Evolutionary conservation across 2,888 invertebrate species (phyloP).

Genomic region (Agrilus biguttatus): DNA sequence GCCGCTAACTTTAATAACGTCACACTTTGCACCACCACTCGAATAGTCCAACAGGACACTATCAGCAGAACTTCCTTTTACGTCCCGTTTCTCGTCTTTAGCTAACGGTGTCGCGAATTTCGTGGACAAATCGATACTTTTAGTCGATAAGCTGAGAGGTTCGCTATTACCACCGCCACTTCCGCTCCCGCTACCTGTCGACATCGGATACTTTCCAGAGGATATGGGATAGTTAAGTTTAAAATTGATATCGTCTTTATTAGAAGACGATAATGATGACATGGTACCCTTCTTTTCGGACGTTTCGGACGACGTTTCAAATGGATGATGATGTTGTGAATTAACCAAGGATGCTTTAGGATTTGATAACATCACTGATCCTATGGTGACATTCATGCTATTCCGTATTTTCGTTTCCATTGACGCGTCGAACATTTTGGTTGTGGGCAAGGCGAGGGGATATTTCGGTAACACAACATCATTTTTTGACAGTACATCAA

Average conservation of each 20-base stretch:
- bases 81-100: slow-evolving; percentile 23
- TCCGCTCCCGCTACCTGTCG: slow-evolving; percentile 1
- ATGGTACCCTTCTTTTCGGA: slow-evolving; percentile 18
- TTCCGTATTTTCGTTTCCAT: slow-evolving; percentile 25
- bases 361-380: slow-evolving; percentile 7
- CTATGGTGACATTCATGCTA: slow-evolving; percentile 16
- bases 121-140: slow-evolving; percentile 32
- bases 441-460: slow-evolving; percentile 20
- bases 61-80: slow-evolving; percentile 16
- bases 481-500: slow-evolving; percentile 22
- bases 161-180: slow-evolving; percentile 9
- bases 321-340: slow-evolving; percentile 4
- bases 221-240: slow-evolving; percentile 18
- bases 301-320: slow-evolving; percentile 8
- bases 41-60: slow-evolving; percentile 56
- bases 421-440: slow-evolving; percentile 24
- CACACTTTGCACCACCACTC: slow-evolving; percentile 17
- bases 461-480: slow-evolving; percentile 21
- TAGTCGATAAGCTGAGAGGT: slow-evolving; percentile 22
- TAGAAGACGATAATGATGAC: slow-evolving; percentile 14
- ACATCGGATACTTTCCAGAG: slow-evolving; percentile 18
- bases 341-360: slow-evolving; percentile 7
- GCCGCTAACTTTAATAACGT: slow-evolving; percentile 3
- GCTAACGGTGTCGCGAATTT: slow-evolving; percentile 31
- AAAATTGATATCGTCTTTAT: slow-evolving; percentile 19